A percentile compares a stretch with the other conserved stretches of the same genome.
phyloP scores from a whole-genome alignment of 2,797 vertebrate genomes.

The Anniella stebbinsi region DNA sequence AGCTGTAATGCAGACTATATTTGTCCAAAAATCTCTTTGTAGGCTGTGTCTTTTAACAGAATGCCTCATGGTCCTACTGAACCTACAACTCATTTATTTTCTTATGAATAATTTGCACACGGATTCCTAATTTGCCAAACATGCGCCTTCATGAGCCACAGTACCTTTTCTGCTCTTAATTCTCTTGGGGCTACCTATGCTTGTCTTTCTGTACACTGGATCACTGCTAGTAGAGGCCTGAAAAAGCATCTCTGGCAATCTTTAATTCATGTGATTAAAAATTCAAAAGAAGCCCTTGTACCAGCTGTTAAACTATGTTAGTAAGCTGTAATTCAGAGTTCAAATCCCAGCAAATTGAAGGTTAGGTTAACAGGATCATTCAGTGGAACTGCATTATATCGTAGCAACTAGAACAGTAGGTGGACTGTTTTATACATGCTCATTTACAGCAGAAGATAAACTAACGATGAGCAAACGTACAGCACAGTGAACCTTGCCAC shows the following conservation, averaged over 20 bases:
- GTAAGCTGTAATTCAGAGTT: constrained; percentile 91
- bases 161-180: constrained; percentile 70
- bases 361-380: constrained; percentile 87
- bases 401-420: constrained; percentile 82
- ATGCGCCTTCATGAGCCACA: constrained; percentile 40
- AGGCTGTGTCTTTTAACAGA: background rate
- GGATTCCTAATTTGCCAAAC: constrained; percentile 55
- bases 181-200: constrained; percentile 72
- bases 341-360: constrained; percentile 92
- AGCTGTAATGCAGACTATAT: background rate
- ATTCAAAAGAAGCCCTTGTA: constrained; percentile 91
- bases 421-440: constrained; percentile 80
- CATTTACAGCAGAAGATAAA: constrained; percentile 78
- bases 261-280: constrained; percentile 95
- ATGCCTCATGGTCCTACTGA: constrained; percentile 22
- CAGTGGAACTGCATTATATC: constrained; percentile 85
- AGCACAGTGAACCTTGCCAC: constrained; percentile 65
- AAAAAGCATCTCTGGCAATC: constrained; percentile 84
- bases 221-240: constrained; percentile 77
- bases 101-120: constrained; percentile 64
- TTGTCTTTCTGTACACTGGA: constrained; percentile 79
- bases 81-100: constrained; percentile 53
- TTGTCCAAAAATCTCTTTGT: constrained; percentile 15
- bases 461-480: constrained; percentile 73
- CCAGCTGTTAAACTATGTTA: constrained; percentile 90